Percentiles rank a stretch among this genome's conserved stretches.
Conservation (phyloP, 2,888 invertebrate genomes). For the Melipona beecheii region DNA sequence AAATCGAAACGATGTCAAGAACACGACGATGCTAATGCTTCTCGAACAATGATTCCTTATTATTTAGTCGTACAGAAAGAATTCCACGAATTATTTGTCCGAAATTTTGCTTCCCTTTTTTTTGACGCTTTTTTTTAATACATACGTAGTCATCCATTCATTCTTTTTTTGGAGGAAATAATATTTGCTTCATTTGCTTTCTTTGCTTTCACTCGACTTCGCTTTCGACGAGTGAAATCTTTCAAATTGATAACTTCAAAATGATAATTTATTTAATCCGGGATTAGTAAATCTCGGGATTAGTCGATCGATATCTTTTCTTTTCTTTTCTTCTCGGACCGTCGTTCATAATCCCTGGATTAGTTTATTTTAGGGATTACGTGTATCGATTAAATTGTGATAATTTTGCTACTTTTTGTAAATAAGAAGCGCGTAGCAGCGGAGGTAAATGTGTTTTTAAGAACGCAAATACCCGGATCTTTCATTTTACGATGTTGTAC, state of each 20-base stretch:
- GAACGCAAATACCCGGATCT: background rate
- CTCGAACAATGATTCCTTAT: conserved; percentile 8
- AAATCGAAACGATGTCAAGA: conserved; percentile 53
- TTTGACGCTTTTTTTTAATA: background rate
- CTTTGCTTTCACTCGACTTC: background rate
- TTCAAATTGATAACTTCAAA: background rate
- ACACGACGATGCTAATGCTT: background rate
- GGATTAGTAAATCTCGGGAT: background rate
- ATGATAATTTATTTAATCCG: background rate
- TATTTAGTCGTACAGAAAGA: background rate
- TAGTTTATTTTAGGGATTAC: background rate
- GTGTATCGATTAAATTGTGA: background rate
- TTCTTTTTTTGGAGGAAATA: background rate
- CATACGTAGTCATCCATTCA: background rate
- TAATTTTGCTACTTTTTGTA: background rate
- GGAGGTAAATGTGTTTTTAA: too few species aligned
- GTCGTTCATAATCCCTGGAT: background rate
- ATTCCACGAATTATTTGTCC: background rate
- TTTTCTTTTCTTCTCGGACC: background rate
- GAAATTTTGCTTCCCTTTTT: background rate
- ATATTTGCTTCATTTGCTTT: background rate
- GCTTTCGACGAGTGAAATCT: background rate
- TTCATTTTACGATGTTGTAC: background rate
- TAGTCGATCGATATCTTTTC: background rate
- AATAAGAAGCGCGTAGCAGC: too few species aligned